Base-by-base conservation (phyloP, 2,888 invertebrate genomes). In the Heliconius hortense region DNA sequence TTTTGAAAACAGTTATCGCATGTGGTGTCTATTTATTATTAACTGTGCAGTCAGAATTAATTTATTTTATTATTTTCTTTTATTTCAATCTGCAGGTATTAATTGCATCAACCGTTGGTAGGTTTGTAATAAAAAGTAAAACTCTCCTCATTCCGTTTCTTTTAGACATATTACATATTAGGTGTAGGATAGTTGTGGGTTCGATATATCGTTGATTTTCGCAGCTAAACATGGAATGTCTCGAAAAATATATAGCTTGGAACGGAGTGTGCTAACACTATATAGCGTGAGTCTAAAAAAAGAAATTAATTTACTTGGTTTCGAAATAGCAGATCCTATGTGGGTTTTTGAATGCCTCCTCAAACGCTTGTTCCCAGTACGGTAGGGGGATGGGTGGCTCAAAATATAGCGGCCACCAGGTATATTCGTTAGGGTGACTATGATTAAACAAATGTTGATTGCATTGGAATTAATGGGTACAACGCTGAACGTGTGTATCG, bases 361-460 rank as follows among this genome's bases (percentile, higher is more conserved):
- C 72, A n/a, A 68, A 67, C 60, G 48, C 62, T 68, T 53, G 60
- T 31, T 53, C 35, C 67, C 62, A 43, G 15, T 35, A 62, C 15
- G n/a, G 35, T 13, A 24, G 62, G 72, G 24, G 60, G 75, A 24
- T 43, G 67, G 75, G 72, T 26, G 59, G 75, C n/a, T 68, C 72
- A 28, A 75, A 48, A 68, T 35, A 72, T 62, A 75, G 28, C 66
- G 72, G 62, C 26, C 62, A 35, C 68, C 43, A 62, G 43, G 70
- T 72, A 62, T 60, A n/a, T 67, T 72, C 75, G 48, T 60, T 53
- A 72, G 75, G 75, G 72, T 76, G 62, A 67, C 75, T 62, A 76
- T 26, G 60, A 71, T 71, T 21, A 31, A 56, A 69, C 26, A 71
- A 71, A 60, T 39, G 15, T 60, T 60, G 39, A 71, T 71, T 60